Evolutionary conservation across 1,140 invertebrate species (phyloP).

Genomic region (Ladona fulva): DNA sequence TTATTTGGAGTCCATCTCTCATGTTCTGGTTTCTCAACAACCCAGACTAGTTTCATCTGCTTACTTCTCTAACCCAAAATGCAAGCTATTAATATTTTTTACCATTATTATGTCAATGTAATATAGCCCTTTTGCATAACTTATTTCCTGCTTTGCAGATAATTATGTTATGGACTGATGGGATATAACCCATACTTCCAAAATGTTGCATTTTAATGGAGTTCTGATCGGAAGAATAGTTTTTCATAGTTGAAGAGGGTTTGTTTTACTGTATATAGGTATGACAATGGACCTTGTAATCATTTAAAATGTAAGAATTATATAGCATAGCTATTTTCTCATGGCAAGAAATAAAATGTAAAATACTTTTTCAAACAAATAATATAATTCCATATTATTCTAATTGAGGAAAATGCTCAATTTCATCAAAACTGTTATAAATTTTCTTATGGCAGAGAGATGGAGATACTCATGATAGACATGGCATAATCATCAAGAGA

Average conservation of each 20-base stretch:
- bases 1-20: no score
- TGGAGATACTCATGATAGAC: neutral
- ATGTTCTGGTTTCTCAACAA: no score
- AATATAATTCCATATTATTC: neutral
- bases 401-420: neutral
- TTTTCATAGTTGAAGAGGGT: neutral
- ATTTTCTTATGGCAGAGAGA: slow-evolving; percentile 9
- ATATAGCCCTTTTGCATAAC: no score
- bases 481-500: neutral
- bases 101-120: no score
- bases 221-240: neutral
- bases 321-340: slow-evolving; percentile 2
- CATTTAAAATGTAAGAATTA: neutral
- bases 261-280: neutral
- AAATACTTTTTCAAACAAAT: slow-evolving; percentile 5
- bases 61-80: no score
- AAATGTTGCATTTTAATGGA: neutral
- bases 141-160: no score
- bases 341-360: neutral
- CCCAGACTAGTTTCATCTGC: no score
- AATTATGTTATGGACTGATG: no score
- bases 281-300: neutral
- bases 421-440: slow-evolving; percentile 5
- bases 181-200: neutral
- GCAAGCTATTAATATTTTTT: no score